Evolutionary conservation across 2,797 vertebrate genomes (phyloP).

Genomic region (Poecilia velifera): DNA sequence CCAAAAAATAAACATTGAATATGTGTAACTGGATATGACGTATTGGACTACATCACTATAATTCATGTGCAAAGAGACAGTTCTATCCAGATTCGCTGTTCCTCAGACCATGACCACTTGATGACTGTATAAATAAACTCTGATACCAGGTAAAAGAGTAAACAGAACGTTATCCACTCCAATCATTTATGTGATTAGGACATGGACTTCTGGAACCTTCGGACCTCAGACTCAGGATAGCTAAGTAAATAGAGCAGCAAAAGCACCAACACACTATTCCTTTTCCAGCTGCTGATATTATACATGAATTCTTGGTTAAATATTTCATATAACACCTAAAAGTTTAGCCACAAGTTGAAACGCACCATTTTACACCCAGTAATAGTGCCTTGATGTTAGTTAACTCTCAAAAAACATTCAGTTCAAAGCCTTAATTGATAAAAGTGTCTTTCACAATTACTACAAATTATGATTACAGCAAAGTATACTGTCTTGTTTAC

Average conservation of each 20-base stretch:
- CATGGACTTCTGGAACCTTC: conserved; percentile 58
- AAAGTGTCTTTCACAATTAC: neutral
- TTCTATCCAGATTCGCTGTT: conserved; percentile 61
- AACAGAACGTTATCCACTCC: conserved; percentile 76
- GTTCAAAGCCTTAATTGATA: conserved; percentile 5
- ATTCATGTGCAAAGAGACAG: conserved; percentile 41
- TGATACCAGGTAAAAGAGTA: conserved; percentile 56
- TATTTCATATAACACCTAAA: neutral
- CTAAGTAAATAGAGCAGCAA: conserved; percentile 34
- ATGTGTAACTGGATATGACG: neutral
- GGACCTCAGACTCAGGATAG: conserved; percentile 29
- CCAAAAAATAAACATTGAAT: neutral
- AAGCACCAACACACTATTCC: neutral
- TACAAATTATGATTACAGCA: neutral
- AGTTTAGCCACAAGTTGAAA: neutral
- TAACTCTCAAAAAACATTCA: conserved; percentile 56
- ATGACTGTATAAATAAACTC: conserved; percentile 59
- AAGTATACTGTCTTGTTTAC: neutral
- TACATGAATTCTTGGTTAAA: neutral
- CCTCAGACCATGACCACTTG: conserved; percentile 67
- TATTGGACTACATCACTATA: conserved; percentile 26
- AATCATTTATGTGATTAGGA: conserved; percentile 62
- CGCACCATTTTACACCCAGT: conserved; percentile 45
- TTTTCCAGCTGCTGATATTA: neutral
- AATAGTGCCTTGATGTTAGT: conserved; percentile 45